phyloP scores from a whole-genome alignment of 1,140 invertebrate species.

The Acromyrmex echinatior region DNA sequence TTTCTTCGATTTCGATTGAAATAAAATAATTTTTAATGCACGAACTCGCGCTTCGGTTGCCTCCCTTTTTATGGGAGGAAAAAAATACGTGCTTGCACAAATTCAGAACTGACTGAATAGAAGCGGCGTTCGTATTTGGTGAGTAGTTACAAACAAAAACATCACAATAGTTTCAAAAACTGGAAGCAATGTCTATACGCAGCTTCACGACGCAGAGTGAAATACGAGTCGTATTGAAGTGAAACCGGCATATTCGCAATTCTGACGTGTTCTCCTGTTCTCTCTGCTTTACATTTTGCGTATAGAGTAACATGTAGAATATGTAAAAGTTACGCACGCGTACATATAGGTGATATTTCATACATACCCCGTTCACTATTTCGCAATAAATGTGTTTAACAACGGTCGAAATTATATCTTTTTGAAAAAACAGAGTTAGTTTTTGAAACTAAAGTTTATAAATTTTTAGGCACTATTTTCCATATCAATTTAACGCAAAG shows the following conservation, averaged over 20 bases:
- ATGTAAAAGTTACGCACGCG: constrained; percentile 26
- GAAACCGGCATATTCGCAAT: constrained; percentile 55
- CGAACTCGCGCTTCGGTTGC: not conserved
- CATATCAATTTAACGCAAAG: not conserved
- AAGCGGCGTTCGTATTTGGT: constrained; percentile 42
- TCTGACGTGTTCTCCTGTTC: constrained; percentile 38
- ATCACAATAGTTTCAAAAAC: constrained; percentile 52
- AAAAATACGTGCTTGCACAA: constrained; percentile 40
- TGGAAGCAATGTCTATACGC: constrained; percentile 56
- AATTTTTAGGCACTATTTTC: not conserved
- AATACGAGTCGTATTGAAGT: constrained; percentile 57
- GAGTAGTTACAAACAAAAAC: constrained; percentile 59
- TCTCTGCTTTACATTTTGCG: constrained; percentile 45
- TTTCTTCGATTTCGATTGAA: not conserved
- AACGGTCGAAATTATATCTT: constrained; percentile 4
- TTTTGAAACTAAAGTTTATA: not conserved
- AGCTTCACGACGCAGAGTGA: constrained; percentile 43
- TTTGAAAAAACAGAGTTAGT: constrained; percentile 23
- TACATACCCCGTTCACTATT: not conserved
- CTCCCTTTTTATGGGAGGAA: constrained; percentile 12
- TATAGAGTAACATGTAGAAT: constrained; percentile 46
- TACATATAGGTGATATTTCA: constrained; percentile 15
- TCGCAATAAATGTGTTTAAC: not conserved
- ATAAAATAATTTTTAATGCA: constrained; percentile 5
- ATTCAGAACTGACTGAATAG: constrained; percentile 50